Evolutionary conservation across 2,113 vertebrate species (phyloP), one percentile per base, ranked within the genome.

Genomic region (Podiceps cristatus): DNA sequence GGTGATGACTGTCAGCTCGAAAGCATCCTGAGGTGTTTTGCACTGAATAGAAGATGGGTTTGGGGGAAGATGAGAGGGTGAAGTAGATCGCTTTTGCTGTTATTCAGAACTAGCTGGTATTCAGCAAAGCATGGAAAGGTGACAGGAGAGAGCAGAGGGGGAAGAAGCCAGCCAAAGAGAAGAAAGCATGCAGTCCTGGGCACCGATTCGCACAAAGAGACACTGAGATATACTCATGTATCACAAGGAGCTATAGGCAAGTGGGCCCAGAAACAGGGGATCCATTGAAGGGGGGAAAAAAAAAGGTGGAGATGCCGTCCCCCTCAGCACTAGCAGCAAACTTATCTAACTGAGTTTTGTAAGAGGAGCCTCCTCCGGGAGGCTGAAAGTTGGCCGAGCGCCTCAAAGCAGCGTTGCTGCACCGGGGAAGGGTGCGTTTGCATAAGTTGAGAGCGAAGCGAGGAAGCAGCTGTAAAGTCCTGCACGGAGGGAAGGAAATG

Each of bases 141-240:
- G 50, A 66, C 29, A 33, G 25, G 20, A 55, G 24, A 47, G 24
- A 44, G 16, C 23, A 77, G 37, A 87, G 9, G 11, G 7, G 23
- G 37, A 74, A 71, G 20, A 20, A 92, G 31, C 6, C 45, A n/a
- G 28, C n/a, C 3, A 5, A 42, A 22, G 9, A 89, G 37, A 18
- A 28, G 11, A 45, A 68, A 80, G 12, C 16, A 5, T 0, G 0
- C 5, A 33, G 22, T 49, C 40, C 58, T 42, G 17, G 11, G 17
- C 74, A 42, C 31, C 47, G 15, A 37, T 73, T 29, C 3, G 2
- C 5, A 23, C 1, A 0, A 60, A 76, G 49, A 56, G 47, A 50
- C 6, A 5, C 40, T 5, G 28, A 45, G 42, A 66, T 59, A 60
- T 10, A 53, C 12, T 18, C 29, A 49, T 20, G 10, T 4, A 50